A percentile compares a stretch with the other conserved stretches of the same genome.
These are phyloP conservation scores for Hypomesus transpacificus DNA, from an alignment of 2,113 vertebrate species.

Conservation along the genomic window DNA sequence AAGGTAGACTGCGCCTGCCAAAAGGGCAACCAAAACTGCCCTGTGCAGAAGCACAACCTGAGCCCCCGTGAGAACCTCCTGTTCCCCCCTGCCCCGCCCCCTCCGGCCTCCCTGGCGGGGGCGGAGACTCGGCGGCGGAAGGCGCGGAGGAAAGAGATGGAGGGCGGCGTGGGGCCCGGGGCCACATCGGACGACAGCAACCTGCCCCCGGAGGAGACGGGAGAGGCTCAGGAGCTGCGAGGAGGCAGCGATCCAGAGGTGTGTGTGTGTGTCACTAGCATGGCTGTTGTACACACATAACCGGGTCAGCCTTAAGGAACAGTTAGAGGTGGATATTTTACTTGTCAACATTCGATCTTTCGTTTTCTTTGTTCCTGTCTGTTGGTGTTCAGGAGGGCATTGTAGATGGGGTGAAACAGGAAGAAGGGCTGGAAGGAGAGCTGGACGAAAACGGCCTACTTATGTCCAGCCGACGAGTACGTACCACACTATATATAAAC, in stretches of 20 bases:
- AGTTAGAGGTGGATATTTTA: not conserved
- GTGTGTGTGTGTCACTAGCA: not conserved
- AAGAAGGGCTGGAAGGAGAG: constrained; percentile 81
- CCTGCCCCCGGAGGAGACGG: constrained; percentile 75
- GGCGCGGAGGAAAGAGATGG: constrained; percentile 86
- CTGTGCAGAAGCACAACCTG: constrained; percentile 94
- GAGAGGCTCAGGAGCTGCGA: constrained; percentile 67
- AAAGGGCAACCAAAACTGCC: constrained; percentile 97
- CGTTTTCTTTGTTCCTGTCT: constrained; percentile 15
- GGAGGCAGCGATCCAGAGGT: constrained; percentile 86
- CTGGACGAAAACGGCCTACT: constrained; percentile 78
- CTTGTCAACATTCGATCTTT: not conserved
- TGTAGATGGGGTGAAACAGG: constrained; percentile 63
- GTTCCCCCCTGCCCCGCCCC: constrained; percentile 75
- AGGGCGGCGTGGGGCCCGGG: constrained; percentile 74
- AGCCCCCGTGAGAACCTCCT: constrained; percentile 79
- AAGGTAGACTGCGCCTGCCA: constrained; percentile 99
- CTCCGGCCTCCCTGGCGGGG: constrained; percentile 76
- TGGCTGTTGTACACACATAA: too few species aligned
- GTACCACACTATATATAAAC: not conserved
- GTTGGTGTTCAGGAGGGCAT: constrained; percentile 59
- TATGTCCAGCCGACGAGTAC: constrained; percentile 77
- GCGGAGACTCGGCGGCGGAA: constrained; percentile 92
- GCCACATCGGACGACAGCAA: constrained; percentile 69
- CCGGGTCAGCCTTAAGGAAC: too few species aligned